Conservation (phyloP, 2,888 invertebrate genomes). For the Clitarchus hookeri region DNA sequence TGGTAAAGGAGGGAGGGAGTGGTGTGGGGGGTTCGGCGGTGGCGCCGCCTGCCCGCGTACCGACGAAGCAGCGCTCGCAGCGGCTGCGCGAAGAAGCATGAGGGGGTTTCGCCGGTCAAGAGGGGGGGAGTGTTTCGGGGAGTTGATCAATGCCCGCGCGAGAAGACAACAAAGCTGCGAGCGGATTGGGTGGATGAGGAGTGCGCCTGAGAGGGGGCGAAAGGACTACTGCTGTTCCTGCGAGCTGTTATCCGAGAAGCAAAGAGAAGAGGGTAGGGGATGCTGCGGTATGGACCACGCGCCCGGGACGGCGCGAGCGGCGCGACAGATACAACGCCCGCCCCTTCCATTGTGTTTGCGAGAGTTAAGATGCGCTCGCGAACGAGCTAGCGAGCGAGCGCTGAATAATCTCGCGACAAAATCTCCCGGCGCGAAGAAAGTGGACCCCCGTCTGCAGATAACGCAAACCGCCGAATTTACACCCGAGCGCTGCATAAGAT, state of each 20-base stretch:
- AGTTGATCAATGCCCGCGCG: background rate
- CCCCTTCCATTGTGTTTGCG: background rate
- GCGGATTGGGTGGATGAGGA: background rate
- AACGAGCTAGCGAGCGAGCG: background rate
- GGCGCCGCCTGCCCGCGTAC: background rate
- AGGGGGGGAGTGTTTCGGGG: background rate
- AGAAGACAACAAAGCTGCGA: constrained; percentile 3
- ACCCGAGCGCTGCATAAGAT: background rate
- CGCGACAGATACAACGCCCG: background rate
- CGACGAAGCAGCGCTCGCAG: background rate
- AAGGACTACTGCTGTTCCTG: background rate
- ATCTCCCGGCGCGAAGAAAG: background rate
- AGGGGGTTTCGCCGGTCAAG: background rate
- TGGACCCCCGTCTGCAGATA: background rate
- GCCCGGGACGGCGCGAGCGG: background rate
- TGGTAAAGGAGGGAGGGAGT: constrained; percentile 21
- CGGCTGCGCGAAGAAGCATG: background rate
- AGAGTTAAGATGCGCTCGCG: background rate
- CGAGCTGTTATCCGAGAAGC: background rate
- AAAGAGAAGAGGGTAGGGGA: background rate
- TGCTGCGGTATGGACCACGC: background rate
- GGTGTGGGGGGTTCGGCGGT: background rate
- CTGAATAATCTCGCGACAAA: background rate
- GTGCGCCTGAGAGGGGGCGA: background rate
- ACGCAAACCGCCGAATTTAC: background rate